phyloP scores from a whole-genome alignment of 2,113 vertebrate genomes.

The Irena cyanogastra region DNA sequence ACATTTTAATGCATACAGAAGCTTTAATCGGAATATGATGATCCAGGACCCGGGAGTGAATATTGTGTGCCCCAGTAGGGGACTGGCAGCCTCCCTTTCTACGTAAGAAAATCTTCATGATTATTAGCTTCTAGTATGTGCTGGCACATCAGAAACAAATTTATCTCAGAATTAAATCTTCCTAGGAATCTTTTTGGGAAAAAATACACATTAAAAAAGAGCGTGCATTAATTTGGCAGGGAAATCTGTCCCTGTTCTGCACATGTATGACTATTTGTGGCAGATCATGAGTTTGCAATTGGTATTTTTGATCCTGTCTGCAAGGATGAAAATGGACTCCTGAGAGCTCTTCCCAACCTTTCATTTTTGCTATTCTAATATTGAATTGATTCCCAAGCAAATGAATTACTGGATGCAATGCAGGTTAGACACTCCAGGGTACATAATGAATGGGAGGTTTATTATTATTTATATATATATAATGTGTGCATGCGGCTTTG shows the following conservation, averaged over 20 bases:
- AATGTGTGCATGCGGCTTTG: neutral
- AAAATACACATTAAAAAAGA: neutral
- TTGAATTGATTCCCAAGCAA: conserved; percentile 43
- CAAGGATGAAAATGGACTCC: conserved; percentile 11
- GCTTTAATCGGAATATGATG: neutral
- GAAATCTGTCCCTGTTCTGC: neutral
- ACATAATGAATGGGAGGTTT: neutral
- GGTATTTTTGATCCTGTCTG: neutral
- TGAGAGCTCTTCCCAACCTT: conserved; percentile 35
- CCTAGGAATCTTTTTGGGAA: neutral
- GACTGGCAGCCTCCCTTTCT: neutral
- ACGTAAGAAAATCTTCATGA: neutral
- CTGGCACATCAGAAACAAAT: neutral
- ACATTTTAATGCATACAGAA: neutral
- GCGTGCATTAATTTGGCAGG: neutral
- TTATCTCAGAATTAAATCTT: neutral
- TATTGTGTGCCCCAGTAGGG: neutral
- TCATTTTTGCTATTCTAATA: conserved; percentile 9
- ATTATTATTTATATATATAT: conserved; percentile 31
- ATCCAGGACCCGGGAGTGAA: neutral
- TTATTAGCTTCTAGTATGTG: neutral
- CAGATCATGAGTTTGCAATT: neutral
- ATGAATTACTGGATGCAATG: conserved; percentile 20
- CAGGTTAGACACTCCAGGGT: conserved; percentile 30
- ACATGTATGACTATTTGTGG: neutral